These are phyloP conservation scores for Poecilia wingei DNA, from an alignment of 2,797 vertebrate species.

Conservation along the genomic window DNA sequence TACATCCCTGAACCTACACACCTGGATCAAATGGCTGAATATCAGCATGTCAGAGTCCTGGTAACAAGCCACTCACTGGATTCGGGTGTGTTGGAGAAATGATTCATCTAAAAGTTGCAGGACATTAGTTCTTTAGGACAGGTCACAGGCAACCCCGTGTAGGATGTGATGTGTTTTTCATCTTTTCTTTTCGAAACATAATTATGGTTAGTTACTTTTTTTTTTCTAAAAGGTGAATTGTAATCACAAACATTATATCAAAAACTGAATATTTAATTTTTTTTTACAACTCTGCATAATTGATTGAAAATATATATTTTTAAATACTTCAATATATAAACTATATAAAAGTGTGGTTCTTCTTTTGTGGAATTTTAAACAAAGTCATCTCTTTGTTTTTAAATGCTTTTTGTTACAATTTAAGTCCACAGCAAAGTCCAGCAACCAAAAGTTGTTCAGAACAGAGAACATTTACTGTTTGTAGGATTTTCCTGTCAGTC, in stretches of 20 bases:
- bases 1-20: background rate
- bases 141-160: background rate
- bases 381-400: background rate
- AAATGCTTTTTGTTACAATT: background rate
- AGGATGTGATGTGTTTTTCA: background rate
- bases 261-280: background rate
- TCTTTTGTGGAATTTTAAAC: background rate
- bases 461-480: slow-evolving; percentile 67
- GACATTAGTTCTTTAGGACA: background rate
- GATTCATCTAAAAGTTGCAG: background rate
- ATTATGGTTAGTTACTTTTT: background rate
- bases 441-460: background rate
- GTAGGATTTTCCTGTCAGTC: slow-evolving; percentile 82
- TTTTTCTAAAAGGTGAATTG: too few relatives aligned
- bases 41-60: background rate
- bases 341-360: background rate
- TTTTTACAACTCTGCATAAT: background rate
- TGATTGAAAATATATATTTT: background rate
- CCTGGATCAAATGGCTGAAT: background rate
- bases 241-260: too few relatives aligned
- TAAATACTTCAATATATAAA: background rate
- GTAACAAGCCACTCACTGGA: background rate
- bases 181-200: background rate
- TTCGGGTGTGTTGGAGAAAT: background rate
- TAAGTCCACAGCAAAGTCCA: slow-evolving; percentile 11